Percentiles rank a stretch among this genome's conserved stretches.
These are phyloP conservation scores for Parthenolecanium corni DNA, from an alignment of 2,888 invertebrate species.

Conservation along the genomic window DNA sequence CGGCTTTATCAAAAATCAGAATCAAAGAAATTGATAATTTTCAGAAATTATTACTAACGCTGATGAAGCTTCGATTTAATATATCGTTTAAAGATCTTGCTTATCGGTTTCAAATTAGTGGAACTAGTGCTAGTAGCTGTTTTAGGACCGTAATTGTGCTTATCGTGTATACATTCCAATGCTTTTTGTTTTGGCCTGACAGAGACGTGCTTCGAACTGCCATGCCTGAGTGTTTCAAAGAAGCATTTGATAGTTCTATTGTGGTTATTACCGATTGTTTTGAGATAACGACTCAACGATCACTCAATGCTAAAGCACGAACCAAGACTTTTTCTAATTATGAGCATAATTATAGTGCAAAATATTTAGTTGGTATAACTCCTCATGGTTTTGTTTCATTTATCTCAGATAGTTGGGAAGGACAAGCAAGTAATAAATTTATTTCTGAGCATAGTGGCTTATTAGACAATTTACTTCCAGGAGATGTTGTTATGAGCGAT, in stretches of 20 bases:
- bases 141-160: conserved; percentile 13
- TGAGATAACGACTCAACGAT: conserved; percentile 35
- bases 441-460: conserved; percentile 33
- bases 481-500: conserved; percentile 32
- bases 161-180: conserved; percentile 1
- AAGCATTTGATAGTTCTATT: conserved; percentile 27
- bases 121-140: background rate
- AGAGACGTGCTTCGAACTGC: background rate
- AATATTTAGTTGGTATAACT: conserved; percentile 34
- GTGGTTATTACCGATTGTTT: conserved; percentile 35
- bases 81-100: conserved; percentile 1
- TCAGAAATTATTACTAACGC: conserved; percentile 3
- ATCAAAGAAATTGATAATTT: background rate
- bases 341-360: conserved; percentile 35
- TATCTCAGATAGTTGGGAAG: conserved; percentile 37
- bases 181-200: conserved; percentile 1
- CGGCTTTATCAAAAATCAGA: background rate
- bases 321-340: conserved; percentile 36
- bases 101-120: background rate
- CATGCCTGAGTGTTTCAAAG: conserved; percentile 7
- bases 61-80: conserved; percentile 14
- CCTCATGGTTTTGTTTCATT: conserved; percentile 37
- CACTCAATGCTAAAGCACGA: conserved; percentile 33
- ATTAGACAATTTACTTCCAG: conserved; percentile 32
- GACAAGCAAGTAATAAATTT: conserved; percentile 33